Evolutionary conservation across 2,888 invertebrate species (phyloP).

Genomic region (Drosophila cyrtoloma): DNA sequence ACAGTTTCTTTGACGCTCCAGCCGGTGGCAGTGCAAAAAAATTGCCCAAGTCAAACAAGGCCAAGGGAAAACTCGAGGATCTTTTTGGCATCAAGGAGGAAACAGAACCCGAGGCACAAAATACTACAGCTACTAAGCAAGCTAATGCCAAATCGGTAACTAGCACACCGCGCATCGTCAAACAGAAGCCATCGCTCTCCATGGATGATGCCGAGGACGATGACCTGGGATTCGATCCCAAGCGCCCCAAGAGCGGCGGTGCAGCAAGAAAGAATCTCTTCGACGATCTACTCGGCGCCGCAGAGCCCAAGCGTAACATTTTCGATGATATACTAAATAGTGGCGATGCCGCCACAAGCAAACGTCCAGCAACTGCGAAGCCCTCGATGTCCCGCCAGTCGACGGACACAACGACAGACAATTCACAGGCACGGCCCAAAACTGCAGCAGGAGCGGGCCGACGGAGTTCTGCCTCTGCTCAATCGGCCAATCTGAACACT

Average conservation of each 20-base stretch:
- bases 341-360: slow-evolving; percentile 63
- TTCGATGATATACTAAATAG: slow-evolving; percentile 82
- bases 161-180: slow-evolving; percentile 72
- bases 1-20: slow-evolving; percentile 88
- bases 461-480: slow-evolving; percentile 73
- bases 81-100: slow-evolving; percentile 84
- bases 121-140: slow-evolving; percentile 13
- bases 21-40: slow-evolving; percentile 47
- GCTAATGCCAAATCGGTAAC: slow-evolving; percentile 35
- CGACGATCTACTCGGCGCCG: slow-evolving; percentile 56
- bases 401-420: slow-evolving; percentile 84
- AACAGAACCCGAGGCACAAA: slow-evolving; percentile 58
- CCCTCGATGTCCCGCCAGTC: slow-evolving; percentile 84
- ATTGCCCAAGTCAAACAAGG: slow-evolving; percentile 42
- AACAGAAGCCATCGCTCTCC: slow-evolving; percentile 67
- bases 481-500: slow-evolving; percentile 63
- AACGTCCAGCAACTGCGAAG: slow-evolving; percentile 70
- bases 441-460: slow-evolving; percentile 82
- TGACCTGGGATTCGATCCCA: slow-evolving; percentile 85
- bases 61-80: slow-evolving; percentile 82
- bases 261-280: slow-evolving; percentile 54
- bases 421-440: slow-evolving; percentile 78
- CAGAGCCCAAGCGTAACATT: slow-evolving; percentile 78
- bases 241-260: slow-evolving; percentile 80
- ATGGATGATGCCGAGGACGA: slow-evolving; percentile 76